These are phyloP conservation scores for Nyctibius grandis DNA, from an alignment of 2,797 vertebrate species.

Conservation along the genomic window DNA sequence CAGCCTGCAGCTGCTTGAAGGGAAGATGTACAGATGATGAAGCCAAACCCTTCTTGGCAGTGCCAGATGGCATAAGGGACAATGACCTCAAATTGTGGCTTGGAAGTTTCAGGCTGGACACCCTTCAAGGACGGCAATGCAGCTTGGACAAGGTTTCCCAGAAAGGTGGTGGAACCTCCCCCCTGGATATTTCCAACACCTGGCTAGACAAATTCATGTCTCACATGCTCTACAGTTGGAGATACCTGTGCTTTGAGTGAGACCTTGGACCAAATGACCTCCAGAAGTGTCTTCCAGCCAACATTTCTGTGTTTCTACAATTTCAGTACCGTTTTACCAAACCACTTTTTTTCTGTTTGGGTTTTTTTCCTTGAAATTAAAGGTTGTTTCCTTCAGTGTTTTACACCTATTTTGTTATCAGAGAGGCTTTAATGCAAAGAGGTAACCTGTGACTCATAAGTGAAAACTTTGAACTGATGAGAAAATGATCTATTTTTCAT, in stretches of 20 bases:
- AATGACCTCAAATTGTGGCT: background rate
- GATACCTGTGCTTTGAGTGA: background rate
- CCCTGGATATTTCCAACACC: background rate
- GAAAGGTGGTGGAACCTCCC: background rate
- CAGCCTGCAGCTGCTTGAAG: background rate
- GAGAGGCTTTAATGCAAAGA: background rate
- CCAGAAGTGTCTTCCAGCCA: background rate
- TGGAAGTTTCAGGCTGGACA: background rate
- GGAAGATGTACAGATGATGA: background rate
- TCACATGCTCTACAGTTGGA: background rate
- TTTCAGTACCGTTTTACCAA: background rate
- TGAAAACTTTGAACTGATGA: background rate
- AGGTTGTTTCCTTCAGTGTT: background rate
- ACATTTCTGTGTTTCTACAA: background rate
- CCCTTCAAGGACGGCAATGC: background rate
- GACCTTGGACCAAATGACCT: background rate
- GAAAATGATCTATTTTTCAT: background rate
- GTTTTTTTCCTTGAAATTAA: background rate
- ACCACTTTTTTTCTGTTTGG: rapidly evolving
- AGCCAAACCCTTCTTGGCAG: background rate
- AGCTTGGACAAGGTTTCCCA: background rate
- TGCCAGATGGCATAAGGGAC: background rate
- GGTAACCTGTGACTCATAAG: background rate
- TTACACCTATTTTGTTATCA: background rate
- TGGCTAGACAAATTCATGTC: background rate